Evolutionary conservation across 92 coral and sea anemone species (phyloP).

Genomic region (Chrysogorgia sp.): DNA sequence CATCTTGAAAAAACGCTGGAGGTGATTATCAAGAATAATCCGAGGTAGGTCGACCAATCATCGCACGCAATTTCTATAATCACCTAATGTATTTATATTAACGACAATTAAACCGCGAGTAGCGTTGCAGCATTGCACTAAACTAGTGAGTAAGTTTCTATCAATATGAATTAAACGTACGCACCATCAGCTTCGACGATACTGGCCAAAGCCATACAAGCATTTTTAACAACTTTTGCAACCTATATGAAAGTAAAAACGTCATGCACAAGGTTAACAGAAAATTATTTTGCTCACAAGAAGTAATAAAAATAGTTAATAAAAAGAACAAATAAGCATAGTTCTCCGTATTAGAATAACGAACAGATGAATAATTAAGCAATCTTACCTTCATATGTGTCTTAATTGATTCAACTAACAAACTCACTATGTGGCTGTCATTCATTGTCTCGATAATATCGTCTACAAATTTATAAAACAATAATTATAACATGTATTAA

Average conservation of each 20-base stretch:
- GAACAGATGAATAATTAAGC: no score
- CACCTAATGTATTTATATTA: no score
- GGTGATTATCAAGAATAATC: no score
- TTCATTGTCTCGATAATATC: slow-evolving; percentile 88
- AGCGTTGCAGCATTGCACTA: neutral
- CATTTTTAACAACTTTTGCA: slow-evolving; percentile 88
- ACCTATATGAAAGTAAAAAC: slow-evolving; percentile 58
- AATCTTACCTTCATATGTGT: slow-evolving; percentile 80
- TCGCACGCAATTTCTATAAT: no score
- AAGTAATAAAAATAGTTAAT: neutral
- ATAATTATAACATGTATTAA: neutral
- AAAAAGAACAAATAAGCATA: no score
- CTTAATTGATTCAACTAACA: slow-evolving; percentile 72
- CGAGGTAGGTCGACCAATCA: no score
- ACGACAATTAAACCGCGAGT: neutral
- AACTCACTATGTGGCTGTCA: slow-evolving; percentile 74
- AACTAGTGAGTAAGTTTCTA: neutral
- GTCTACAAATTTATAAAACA: slow-evolving; percentile 52
- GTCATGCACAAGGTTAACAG: neutral
- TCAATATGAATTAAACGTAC: neutral
- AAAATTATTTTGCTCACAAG: neutral
- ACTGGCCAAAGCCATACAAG: slow-evolving; percentile 98
- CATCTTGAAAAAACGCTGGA: no score
- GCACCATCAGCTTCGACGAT: slow-evolving; percentile 94
- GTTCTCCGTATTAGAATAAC: no score